Evolutionary conservation across 1,140 invertebrate species (phyloP), one percentile per base, ranked within the genome.

Genomic region (Cotesia glomerata): DNA sequence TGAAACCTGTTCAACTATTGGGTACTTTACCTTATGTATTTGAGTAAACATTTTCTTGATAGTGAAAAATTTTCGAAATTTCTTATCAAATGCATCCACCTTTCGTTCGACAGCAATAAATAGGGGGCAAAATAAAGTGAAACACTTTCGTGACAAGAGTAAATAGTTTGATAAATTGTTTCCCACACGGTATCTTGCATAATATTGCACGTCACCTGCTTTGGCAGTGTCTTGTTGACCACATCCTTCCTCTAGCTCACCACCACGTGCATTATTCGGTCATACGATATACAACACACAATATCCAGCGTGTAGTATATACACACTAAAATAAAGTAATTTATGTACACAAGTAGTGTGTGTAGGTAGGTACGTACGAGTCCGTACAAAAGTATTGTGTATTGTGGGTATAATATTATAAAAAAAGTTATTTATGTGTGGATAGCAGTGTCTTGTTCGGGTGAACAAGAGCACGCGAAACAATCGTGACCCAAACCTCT

Each of bases 171-270:
- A 35, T 69, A 69, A 70, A 59, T 74, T 34, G 71, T 71, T 74
- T 74, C 69, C 73, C 73, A 71, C 69, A 71, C 51, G n/a, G 39
- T 54, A 5, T 64, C 45, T 74, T 74, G 69, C 73, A 64, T 74
- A 74, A 74, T 72, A 66, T 58, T 34, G 45, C 66, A 62, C 78
- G 76, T 79, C 79, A 81, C 75, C 81, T 79, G 77, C 73, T 73
- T 68, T 59, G 62, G 56, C 69, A 36, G 63, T 51, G 49, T 78
- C 76, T 76, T 79, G 74, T 76, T 67, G 76, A 82, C 80, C 81
- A 81, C 77, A 83, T 81, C 81, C 79, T 82, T 83, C 81, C 80
- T 80, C 63, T 26, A 26, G 2, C 26, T 65, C 72, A 69, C 74
- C 58, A 71, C 35, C 74, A 14, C 56, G 67, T 26, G 59, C 63